phyloP scores from a whole-genome alignment of 2,888 invertebrate genomes.

The Orthonychiurus folsomi region DNA sequence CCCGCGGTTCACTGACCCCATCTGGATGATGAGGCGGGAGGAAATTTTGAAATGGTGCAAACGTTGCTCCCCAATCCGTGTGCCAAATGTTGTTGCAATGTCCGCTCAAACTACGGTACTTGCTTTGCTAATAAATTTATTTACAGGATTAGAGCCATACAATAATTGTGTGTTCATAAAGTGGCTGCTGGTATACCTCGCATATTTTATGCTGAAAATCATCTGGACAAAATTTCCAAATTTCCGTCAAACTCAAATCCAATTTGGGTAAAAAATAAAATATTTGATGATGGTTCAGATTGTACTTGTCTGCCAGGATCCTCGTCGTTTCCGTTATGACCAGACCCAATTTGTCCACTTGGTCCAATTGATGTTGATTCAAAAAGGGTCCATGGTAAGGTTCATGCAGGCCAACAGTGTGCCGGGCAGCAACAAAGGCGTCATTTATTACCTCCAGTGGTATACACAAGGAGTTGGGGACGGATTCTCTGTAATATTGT shows the following conservation, averaged over 20 bases:
- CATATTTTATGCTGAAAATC: background rate
- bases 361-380: constrained; percentile 30
- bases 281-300: constrained; percentile 26
- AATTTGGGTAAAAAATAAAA: constrained; percentile 23
- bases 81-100: constrained; percentile 47
- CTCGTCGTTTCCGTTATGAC: constrained; percentile 44
- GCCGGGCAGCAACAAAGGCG: constrained; percentile 28
- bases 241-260: constrained; percentile 30
- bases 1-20: constrained; percentile 37
- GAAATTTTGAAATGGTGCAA: constrained; percentile 35
- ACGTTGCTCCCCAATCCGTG: constrained; percentile 45
- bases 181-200: no score
- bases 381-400: constrained; percentile 21
- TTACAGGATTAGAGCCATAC: background rate
- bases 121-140: background rate
- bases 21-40: constrained; percentile 24
- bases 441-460: constrained; percentile 28
- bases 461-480: no score
- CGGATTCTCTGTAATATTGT: no score
- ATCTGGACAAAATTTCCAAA: no score
- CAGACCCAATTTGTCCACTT: constrained; percentile 42
- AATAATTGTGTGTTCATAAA: no score
- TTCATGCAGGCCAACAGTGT: constrained; percentile 15
- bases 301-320: constrained; percentile 43
- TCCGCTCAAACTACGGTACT: constrained; percentile 44